Base-by-base conservation (phyloP, 2,797 vertebrate species). In the Mionectes olivaceus region DNA sequence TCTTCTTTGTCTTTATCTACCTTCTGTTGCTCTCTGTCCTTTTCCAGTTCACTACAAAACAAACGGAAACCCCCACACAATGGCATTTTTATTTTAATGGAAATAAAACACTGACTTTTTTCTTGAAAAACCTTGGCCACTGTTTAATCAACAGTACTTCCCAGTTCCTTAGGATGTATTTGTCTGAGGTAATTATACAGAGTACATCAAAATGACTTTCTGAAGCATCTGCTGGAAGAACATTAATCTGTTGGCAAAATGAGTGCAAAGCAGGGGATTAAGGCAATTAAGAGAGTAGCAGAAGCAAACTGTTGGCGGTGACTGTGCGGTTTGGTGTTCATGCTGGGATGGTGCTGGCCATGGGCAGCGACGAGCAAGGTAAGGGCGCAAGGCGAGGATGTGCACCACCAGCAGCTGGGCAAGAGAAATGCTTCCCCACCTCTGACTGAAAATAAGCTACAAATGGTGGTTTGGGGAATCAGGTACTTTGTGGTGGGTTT, bases 161-260 rank as follows among this genome's bases (percentile, higher is more conserved):
- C 32, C 21, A 81, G 19, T 22, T 89, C 55, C 67, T 93, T 69
- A 76, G 87, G 79, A 85, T 82, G 49, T 89, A 82, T 82, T 91
- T 89, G 49, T 56, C 87, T 65, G 56, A 3, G 1, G 56, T 84
- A 77, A 79, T 94, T 95, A 79, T 23, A 60, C 8, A 28, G 63
- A 79, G n/a, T 55, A 50, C n/a, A 76, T 83, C 67, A 80, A 85
- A 94, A 68, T 70, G 59, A 21, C 64, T 89, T 87, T 94, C 0
- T 0, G 64, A 92, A 87, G 46, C 81, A 75, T 81, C 91, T 91
- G 56, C 73, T 87, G 57, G 35, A 80, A 59, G 61, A 88, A 78
- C 64, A 28, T 78, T 83, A 77, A 83, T 80, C 69, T 90, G 60
- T 33, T 77, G 80, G 76, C 80, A 83, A 86, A 95, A 90, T 28